Conservation (phyloP, 2,113 vertebrate genomes). For the Camelus dromedarius region DNA sequence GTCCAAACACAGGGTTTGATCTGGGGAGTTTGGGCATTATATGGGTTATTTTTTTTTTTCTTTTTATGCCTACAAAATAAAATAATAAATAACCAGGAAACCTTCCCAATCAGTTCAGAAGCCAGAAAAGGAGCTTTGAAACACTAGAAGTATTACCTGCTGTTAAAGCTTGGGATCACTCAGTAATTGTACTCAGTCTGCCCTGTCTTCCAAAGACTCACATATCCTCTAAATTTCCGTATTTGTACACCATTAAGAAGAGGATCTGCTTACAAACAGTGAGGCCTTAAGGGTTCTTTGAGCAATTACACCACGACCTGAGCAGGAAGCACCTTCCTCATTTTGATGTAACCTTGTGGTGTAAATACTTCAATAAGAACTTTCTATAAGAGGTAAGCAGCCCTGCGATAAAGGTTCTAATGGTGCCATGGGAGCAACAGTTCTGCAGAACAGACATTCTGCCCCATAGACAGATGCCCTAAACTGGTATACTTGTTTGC, state of each 20-base stretch:
- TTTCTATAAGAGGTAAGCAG: slow-evolving; percentile 17
- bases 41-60: not conserved
- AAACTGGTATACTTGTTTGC: not conserved
- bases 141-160: not conserved
- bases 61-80: slow-evolving; percentile 48
- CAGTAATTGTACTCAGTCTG: not conserved
- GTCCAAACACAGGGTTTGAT: not conserved
- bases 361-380: slow-evolving; percentile 50
- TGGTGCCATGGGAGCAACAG: not conserved
- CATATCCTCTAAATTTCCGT: not conserved
- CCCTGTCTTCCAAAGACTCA: not conserved
- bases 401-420: not conserved
- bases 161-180: not conserved
- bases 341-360: slow-evolving; percentile 40
- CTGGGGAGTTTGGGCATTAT: not conserved
- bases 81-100: not conserved
- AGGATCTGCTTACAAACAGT: not conserved
- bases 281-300: not conserved
- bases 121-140: not conserved
- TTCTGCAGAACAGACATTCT: not conserved
- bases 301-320: not conserved
- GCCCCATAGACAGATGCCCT: not conserved
- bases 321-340: not conserved
- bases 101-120: not conserved
- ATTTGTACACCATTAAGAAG: not conserved